Conservation (phyloP, 1,140 invertebrate genomes). For the Aphidius ervi region DNA sequence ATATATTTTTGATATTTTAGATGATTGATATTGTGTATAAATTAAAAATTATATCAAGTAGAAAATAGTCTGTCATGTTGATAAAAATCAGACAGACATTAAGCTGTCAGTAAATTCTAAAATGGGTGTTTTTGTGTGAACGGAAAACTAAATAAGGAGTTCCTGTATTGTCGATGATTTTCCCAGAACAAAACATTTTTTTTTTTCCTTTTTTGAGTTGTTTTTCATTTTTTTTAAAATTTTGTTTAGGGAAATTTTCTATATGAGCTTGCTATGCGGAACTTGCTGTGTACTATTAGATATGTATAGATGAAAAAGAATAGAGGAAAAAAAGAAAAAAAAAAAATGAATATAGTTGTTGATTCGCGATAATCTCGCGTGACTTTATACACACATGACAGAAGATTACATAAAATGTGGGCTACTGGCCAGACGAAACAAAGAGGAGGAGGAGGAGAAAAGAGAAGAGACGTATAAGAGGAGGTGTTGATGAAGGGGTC, state of each 20-base stretch:
- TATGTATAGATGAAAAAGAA: too few species aligned
- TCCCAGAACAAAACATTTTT: not conserved
- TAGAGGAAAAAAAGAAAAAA: too few species aligned
- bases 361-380: not conserved
- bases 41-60: too few species aligned
- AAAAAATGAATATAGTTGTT: not conserved
- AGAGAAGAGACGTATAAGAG: not conserved
- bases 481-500: not conserved
- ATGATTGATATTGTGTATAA: too few species aligned
- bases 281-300: too few species aligned
- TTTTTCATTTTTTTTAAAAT: not conserved
- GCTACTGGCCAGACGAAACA: not conserved
- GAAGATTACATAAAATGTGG: conserved; percentile 8
- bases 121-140: not conserved
- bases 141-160: conserved; percentile 1
- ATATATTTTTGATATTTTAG: too few species aligned
- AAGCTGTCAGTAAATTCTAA: too few species aligned
- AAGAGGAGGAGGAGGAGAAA: not conserved
- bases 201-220: not conserved
- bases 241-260: not conserved
- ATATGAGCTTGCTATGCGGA: not conserved
- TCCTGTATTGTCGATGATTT: not conserved
- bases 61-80: too few species aligned
- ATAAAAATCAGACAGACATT: too few species aligned
- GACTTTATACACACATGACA: not conserved